Evolutionary conservation across 2,797 vertebrate genomes (phyloP).

Genomic region (Sebastes kiyomatsui): DNA sequence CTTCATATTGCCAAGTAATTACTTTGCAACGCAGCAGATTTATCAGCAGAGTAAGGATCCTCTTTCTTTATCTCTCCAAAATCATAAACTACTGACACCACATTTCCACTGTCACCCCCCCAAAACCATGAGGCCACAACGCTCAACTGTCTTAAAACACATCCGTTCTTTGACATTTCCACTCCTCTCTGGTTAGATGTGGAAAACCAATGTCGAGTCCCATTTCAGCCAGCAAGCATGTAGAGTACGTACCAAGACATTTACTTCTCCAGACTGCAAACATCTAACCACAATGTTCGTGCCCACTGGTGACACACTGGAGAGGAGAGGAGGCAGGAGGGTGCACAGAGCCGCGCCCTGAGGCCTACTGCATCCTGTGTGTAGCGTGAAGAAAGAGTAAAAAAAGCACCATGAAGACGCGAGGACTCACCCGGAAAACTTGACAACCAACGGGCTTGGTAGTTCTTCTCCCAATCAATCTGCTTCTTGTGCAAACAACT

Average conservation of each 20-base stretch:
- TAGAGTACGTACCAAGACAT: conserved; percentile 6
- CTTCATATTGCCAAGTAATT: conserved; percentile 40
- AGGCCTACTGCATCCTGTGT: conserved; percentile 70
- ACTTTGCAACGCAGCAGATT: conserved; percentile 44
- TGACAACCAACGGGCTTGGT: conserved; percentile 28
- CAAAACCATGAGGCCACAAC: conserved; percentile 35
- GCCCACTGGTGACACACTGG: conserved; percentile 34
- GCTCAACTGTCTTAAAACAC: conserved; percentile 36
- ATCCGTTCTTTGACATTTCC: conserved; percentile 32
- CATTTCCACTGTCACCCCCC: conserved; percentile 40
- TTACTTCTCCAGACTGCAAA: conserved; percentile 23
- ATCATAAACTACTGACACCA: conserved; percentile 44
- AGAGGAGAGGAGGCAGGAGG: conserved; percentile 44
- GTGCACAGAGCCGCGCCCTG: conserved; percentile 62
- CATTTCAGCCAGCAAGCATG: conserved; percentile 10
- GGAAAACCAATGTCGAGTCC: conserved; percentile 9
- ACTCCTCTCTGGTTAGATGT: conserved; percentile 35
- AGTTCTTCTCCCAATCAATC: conserved; percentile 25
- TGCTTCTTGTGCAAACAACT: conserved; percentile 5
- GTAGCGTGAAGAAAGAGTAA: conserved; percentile 5
- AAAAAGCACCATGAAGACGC: conserved; percentile 1
- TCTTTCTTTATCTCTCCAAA: conserved; percentile 23
- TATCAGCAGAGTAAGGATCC: conserved; percentile 18
- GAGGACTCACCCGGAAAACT: conserved; percentile 76
- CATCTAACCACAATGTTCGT: conserved; percentile 17